These are phyloP conservation scores for Oreochromis tanganicae DNA, from an alignment of 2,113 vertebrate species.

Conservation along the genomic window DNA sequence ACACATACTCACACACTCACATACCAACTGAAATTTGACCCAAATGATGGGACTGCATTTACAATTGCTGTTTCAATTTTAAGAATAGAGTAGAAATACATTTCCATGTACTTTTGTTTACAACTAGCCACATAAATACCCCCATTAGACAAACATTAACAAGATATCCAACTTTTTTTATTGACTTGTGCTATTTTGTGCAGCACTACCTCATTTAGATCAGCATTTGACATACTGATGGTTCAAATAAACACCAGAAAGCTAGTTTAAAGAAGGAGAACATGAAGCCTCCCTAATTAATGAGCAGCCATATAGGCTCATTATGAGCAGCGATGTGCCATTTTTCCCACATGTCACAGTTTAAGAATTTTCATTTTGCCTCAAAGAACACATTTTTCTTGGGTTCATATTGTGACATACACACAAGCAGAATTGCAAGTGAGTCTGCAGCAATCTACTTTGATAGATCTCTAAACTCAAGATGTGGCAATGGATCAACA, in stretches of 20 bases:
- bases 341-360: background rate
- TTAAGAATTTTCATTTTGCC: background rate
- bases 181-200: background rate
- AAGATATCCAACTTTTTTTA: background rate
- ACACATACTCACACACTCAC: background rate
- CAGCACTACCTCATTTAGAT: background rate
- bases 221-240: background rate
- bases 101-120: background rate
- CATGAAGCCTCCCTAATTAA: background rate
- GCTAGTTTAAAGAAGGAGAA: background rate
- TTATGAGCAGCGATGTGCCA: background rate
- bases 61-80: background rate
- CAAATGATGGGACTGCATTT: background rate
- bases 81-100: background rate
- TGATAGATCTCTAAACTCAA: background rate
- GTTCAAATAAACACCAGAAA: background rate
- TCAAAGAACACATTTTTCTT: background rate
- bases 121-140: background rate
- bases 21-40: background rate
- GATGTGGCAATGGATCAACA: background rate
- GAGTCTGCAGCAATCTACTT: background rate
- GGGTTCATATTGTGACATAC: background rate
- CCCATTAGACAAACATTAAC: background rate
- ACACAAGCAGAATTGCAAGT: background rate
- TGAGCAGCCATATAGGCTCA: background rate